Evolutionary conservation across 1,140 invertebrate genomes (phyloP).

Genomic region (Zaprionus kolodkinae): DNA sequence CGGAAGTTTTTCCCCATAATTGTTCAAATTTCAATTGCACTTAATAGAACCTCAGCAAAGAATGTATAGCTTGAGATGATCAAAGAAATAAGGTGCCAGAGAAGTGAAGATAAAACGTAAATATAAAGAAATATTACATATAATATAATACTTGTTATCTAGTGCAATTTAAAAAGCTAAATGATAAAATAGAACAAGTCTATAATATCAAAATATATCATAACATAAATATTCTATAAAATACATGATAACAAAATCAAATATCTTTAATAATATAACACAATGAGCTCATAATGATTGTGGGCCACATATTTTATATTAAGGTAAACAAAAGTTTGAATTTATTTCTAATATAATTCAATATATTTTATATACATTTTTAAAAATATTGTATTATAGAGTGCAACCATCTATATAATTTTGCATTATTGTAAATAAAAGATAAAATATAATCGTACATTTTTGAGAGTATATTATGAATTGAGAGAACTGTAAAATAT

Average conservation of each 20-base stretch:
- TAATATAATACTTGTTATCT: background rate
- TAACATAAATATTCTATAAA: too few relatives aligned
- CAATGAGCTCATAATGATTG: background rate
- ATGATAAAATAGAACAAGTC: background rate
- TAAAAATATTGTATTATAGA: too few relatives aligned
- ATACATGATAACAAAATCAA: background rate
- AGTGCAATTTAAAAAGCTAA: background rate
- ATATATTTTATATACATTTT: too few relatives aligned
- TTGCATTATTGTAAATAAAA: too few relatives aligned
- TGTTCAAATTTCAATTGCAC: slow-evolving; percentile 42
- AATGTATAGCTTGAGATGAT: background rate
- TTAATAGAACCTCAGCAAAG: background rate
- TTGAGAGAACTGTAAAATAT: too few relatives aligned
- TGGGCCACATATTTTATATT: background rate
- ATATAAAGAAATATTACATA: background rate
- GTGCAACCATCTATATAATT: too few relatives aligned
- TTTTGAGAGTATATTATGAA: too few relatives aligned
- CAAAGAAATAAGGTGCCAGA: background rate
- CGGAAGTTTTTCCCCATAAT: slow-evolving; percentile 54
- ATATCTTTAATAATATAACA: too few relatives aligned
- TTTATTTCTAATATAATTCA: background rate
- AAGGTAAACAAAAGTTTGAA: background rate
- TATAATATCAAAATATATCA: too few relatives aligned
- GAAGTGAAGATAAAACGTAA: background rate
- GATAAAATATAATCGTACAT: too few relatives aligned